Base-by-base conservation (phyloP, 2,888 invertebrate genomes). In the Pyrochroa serraticornis region DNA sequence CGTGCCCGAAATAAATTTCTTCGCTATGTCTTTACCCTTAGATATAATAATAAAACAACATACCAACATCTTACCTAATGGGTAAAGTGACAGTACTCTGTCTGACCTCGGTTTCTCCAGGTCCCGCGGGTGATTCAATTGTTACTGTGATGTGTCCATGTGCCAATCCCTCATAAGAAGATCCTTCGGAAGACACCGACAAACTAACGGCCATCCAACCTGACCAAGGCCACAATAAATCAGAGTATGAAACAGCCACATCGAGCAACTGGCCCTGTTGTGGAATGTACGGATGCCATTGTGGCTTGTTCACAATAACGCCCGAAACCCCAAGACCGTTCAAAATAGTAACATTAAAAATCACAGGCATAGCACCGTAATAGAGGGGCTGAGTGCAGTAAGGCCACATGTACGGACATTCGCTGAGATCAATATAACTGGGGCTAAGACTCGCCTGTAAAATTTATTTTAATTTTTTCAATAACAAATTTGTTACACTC, bases 321-420 rank as follows among this genome's bases (percentile, higher is more conserved):
- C 95, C 96, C 0, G 93, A 89, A 0, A 97, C 96, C 6, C 93
- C 93, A 74, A 97, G 86, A 1, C 95, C 96, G 81, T 97, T 97
- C 51, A 96, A 84, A 68, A 97, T 92, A 0, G 97, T 97, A 0
- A 96, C 91, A 80, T 97, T 98, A 2, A 93, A 89, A 64, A 97
- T 92, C 13, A 91, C 89, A 0, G 96, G 93, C 81, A 93, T 88
- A 35, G 89, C 90, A 58, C 91, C 90, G 77, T 90, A 87, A 81
- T 95, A 97, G 38, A 97, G 79, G 0, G 97, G 95, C 79, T 97
- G 97, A 0, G 95, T 94, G 77, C 96, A 97, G 72, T 97, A 97
- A 0, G 97, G 97, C 97, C 97, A 98, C 95, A 97, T 96, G 79
- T 97, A 98, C 66, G 94, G 95, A 71, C 94, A 94, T 75, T 97